Evolutionary conservation across 1,140 invertebrate genomes (phyloP).

Genomic region (Scaptomyza montana): DNA sequence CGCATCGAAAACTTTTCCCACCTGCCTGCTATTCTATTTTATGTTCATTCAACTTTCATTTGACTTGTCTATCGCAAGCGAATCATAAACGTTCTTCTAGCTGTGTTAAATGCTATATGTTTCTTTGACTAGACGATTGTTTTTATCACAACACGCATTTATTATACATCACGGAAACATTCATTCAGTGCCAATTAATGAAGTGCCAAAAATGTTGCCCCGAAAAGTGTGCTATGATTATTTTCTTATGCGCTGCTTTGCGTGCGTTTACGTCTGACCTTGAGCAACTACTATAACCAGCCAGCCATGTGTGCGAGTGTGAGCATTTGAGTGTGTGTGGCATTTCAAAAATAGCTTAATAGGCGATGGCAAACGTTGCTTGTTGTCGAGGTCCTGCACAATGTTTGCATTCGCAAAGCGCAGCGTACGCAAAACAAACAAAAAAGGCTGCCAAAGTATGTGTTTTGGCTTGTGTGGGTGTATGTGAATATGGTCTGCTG

Average conservation of each 20-base stretch:
- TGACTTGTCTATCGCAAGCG: slow-evolving; percentile 30
- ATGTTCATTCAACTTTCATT: slow-evolving; percentile 4
- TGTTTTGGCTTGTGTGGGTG: background rate
- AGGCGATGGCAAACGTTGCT: slow-evolving; percentile 32
- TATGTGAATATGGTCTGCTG: slow-evolving; percentile 20
- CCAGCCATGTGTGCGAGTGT: background rate
- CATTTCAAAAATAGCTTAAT: slow-evolving; percentile 72
- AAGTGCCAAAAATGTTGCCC: slow-evolving; percentile 76
- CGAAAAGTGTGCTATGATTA: slow-evolving; percentile 63
- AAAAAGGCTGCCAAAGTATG: slow-evolving; percentile 9
- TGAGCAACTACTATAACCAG: slow-evolving; percentile 15
- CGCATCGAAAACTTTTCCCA: slow-evolving; percentile 38
- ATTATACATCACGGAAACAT: slow-evolving; percentile 71
- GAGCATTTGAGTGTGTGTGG: slow-evolving; percentile 14
- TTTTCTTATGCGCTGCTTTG: slow-evolving; percentile 35
- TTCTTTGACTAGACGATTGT: slow-evolving; percentile 8
- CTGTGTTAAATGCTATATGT: slow-evolving; percentile 13
- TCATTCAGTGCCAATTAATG: slow-evolving; percentile 71
- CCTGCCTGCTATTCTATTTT: slow-evolving; percentile 11
- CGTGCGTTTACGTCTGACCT: slow-evolving; percentile 1
- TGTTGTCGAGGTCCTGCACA: slow-evolving; percentile 20
- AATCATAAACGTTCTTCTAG: slow-evolving; percentile 64
- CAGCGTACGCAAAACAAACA: slow-evolving; percentile 54
- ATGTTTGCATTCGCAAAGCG: slow-evolving; percentile 68
- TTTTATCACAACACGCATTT: slow-evolving; percentile 47